Base-by-base conservation (phyloP, 2,113 vertebrate genomes). In the Hemicordylus capensis region DNA sequence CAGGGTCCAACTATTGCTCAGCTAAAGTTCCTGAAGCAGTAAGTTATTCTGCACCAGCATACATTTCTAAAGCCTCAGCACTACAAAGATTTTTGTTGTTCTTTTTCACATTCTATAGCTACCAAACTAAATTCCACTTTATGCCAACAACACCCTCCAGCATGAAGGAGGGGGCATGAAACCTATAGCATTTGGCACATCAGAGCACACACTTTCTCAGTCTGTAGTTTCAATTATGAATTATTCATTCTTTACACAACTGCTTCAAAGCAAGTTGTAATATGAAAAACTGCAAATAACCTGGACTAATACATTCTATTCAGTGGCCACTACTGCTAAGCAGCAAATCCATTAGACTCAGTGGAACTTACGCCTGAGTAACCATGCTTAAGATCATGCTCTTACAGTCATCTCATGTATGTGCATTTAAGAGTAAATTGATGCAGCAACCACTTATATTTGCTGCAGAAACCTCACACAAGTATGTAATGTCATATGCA, bases 251-350 rank as follows among this genome's bases (percentile, higher is more conserved):
- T 44, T 72, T 1, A 44, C 0, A 1, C 37, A 93, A 90, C 81
- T 90, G 84, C 0, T 85, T 87, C 77, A 78, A 90, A 91, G 19
- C 51, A 88, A 80, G 76, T 88, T 78, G 80, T 75, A 91, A 28
- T 24, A 54, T 0, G 34, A 48, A 85, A 31, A 87, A 28, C 72
- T 34, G 76, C 78, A 56, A 80, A 88, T 6, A 28, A 0, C 3
- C 84, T 0, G 77, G 0, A 34, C 34, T 4, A 26, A 75, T 51
- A 74, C 66, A 3, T 70, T 2, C 72, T 79, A 39, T 46, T 31
- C 64, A 72, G 58, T 11, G 14, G 26, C 26, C 28, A 63, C 8
- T 66, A 24, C 24, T 76, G 17, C 51, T 31, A 70, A 46, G 80
- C n/a, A 63, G 22, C 17, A 26, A 37, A 2, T 17, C 22, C 44